phyloP scores from a whole-genome alignment of 1,140 invertebrate genomes.

The Zaprionus camerounensis region DNA sequence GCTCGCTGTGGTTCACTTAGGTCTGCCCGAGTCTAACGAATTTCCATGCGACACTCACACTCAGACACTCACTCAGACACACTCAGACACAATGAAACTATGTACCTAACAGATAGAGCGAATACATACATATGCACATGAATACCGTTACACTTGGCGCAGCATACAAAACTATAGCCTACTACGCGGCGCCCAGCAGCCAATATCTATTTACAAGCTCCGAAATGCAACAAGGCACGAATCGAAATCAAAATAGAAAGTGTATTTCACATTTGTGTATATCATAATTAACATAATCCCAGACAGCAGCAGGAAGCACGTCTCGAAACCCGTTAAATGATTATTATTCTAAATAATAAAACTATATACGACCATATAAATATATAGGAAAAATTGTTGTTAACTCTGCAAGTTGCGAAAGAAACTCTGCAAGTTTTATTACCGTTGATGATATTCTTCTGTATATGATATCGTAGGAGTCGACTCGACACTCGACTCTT shows the following conservation, averaged over 20 bases:
- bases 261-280: constrained; percentile 64
- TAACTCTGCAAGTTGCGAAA: constrained; percentile 53
- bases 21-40: constrained; percentile 44
- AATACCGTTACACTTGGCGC: constrained; percentile 32
- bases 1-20: not conserved
- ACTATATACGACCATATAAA: constrained; percentile 30
- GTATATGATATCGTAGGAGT: constrained; percentile 34
- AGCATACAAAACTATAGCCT: constrained; percentile 38
- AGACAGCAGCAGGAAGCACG: constrained; percentile 43
- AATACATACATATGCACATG: constrained; percentile 62
- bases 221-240: constrained; percentile 20
- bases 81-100: constrained; percentile 77
- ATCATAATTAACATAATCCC: constrained; percentile 73
- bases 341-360: constrained; percentile 59
- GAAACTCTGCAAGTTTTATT: constrained; percentile 76
- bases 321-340: constrained; percentile 52
- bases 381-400: constrained; percentile 59
- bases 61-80: constrained; percentile 27
- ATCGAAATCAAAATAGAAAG: constrained; percentile 2
- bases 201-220: constrained; percentile 75
- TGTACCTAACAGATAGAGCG: constrained; percentile 79
- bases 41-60: constrained; percentile 43
- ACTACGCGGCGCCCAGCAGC: constrained; percentile 56
- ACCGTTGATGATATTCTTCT: constrained; percentile 81
- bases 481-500: constrained; percentile 24